Evolutionary conservation across 2,888 invertebrate genomes (phyloP), one percentile per base, ranked within the genome.

Genomic region (Cataglyphis rosenhaueri): DNA sequence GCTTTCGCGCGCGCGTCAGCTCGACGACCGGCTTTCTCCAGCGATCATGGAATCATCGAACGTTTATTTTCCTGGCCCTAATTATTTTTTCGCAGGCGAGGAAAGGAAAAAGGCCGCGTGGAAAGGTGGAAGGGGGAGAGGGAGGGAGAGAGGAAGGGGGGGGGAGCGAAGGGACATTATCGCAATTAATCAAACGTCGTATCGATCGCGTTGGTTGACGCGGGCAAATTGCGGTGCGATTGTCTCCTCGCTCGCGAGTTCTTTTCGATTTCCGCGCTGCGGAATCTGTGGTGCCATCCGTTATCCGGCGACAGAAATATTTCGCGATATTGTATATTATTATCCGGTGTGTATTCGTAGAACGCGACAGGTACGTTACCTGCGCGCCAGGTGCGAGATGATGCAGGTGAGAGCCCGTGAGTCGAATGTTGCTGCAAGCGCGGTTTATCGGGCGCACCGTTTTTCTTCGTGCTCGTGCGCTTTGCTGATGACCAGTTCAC

Each of bases 201-300:
- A 79, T 78, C 68, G 78, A 78, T 59, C 78, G 35, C 3, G 35
- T 21, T 52, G 55, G 55, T 41, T 48, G 76, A 41, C 70, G 44
- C 81, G 74, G 65, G 29, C 75, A 65, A 74, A 65, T 75, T 65
- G 78, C 68, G 32, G 68, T 3, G 38, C 82, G 86, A 83, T 84
- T 64, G 52, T 57, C 76, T 38, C 29, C 25, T 25, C 35, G 41
- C 48, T 21, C 18, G 70, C 57, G 44, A 15, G n/a, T 12, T 25
- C 25, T 15, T 55, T 41, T 65, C 65, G 55, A 64, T 21, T 73
- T 25, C 21, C 32, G 41, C 38, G 55, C 12, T 55, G 8, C 48
- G 48, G 85, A 81, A 86, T 86, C 74, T 74, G 82, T 84, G 88
- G 83, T 86, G 86, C 88, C 88, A 86, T 88, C 86, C 88, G 83